A percentile compares a stretch with the other conserved stretches of the same genome.
These are phyloP conservation scores for Eclectus roratus DNA, from an alignment of 2,113 vertebrate genomes.

Conservation along the genomic window DNA sequence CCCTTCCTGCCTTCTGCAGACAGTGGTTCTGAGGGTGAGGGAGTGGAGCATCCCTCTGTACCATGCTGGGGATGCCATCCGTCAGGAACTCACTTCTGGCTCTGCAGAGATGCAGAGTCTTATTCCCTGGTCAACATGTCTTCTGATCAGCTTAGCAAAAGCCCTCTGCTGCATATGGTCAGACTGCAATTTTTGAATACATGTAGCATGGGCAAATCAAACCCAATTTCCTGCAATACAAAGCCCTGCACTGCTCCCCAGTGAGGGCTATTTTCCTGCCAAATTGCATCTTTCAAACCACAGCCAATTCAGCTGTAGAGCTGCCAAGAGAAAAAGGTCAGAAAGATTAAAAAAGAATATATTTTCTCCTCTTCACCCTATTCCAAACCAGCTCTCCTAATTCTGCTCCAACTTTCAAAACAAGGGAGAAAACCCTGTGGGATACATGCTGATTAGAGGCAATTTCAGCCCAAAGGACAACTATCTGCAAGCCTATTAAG, in stretches of 20 bases:
- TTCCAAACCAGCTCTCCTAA: constrained; percentile 2
- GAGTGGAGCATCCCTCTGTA: background rate
- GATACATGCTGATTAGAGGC: background rate
- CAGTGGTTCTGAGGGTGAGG: background rate
- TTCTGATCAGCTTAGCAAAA: constrained; percentile 54
- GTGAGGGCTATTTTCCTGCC: constrained; percentile 43
- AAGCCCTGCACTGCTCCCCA: constrained; percentile 50
- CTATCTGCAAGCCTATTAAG: background rate
- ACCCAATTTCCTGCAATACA: constrained; percentile 48
- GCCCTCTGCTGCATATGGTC: constrained; percentile 20
- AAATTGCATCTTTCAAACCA: constrained; percentile 56
- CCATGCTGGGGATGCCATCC: rapidly evolving
- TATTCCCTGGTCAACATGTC: background rate
- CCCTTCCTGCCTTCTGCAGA: background rate
- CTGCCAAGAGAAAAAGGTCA: constrained; percentile 57
- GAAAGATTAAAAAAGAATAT: background rate
- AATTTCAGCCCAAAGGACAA: constrained; percentile 17
- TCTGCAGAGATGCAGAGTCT: background rate
- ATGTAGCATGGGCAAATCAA: constrained; percentile 43
- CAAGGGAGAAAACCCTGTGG: background rate
- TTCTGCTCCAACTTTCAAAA: constrained; percentile 31
- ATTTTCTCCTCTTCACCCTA: background rate
- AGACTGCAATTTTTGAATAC: constrained; percentile 37
- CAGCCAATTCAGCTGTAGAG: constrained; percentile 37
- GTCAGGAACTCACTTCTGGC: background rate